These are phyloP conservation scores for Vollenhovia emeryi DNA, from an alignment of 1,140 invertebrate species.

Conservation along the genomic window DNA sequence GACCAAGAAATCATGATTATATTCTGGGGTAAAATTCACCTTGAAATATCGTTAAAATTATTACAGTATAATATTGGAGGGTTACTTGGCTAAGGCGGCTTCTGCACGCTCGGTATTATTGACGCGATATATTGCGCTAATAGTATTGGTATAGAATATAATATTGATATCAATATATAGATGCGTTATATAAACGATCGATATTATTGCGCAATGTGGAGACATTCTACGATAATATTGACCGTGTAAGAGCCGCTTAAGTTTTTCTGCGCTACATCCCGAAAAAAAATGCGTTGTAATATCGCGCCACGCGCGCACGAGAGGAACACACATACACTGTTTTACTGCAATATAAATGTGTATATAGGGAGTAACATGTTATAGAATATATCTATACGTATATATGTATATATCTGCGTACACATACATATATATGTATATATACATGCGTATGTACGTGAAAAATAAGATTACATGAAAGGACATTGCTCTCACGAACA, in stretches of 20 bases:
- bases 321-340: slow-evolving; percentile 77
- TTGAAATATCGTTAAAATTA: slow-evolving; percentile 34
- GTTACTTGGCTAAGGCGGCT: slow-evolving; percentile 40
- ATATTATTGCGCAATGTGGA: neutral
- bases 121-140: neutral
- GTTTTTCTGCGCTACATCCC: slow-evolving; percentile 42
- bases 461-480: slow-evolving; percentile 79
- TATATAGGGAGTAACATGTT: slow-evolving; percentile 81
- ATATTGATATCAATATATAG: neutral
- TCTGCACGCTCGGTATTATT: neutral
- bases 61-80: slow-evolving; percentile 32
- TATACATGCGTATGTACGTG: slow-evolving; percentile 74
- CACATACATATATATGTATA: slow-evolving; percentile 64
- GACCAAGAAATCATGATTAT: neutral
- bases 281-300: slow-evolving; percentile 57
- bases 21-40: slow-evolving; percentile 5
- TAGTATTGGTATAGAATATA: neutral
- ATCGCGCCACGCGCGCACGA: slow-evolving; percentile 48
- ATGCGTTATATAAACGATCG: neutral
- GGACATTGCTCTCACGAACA: slow-evolving; percentile 64
- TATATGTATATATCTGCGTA: slow-evolving; percentile 46
- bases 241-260: neutral
- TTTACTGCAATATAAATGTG: slow-evolving; percentile 85
- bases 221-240: neutral
- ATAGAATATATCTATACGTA: slow-evolving; percentile 70